phyloP scores from a whole-genome alignment of 1,140 invertebrate species.

The Cherax quadricarinatus region DNA sequence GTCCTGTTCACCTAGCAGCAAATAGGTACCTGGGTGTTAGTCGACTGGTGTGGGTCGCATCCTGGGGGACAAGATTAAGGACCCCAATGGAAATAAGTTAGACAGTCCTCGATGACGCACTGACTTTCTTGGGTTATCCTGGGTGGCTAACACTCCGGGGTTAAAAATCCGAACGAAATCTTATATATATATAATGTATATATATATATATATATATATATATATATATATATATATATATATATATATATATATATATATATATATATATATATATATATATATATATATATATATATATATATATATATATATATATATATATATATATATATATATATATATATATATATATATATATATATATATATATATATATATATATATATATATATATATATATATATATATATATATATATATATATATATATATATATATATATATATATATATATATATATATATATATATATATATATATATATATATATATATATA shows the following conservation, averaged over 20 bases:
- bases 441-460: conserved; percentile 23
- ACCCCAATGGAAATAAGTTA: too few species aligned
- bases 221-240: conserved; percentile 13
- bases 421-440: not conserved
- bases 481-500: not conserved
- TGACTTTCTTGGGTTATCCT: too few species aligned
- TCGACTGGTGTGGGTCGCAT: too few species aligned
- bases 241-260: conserved; percentile 13
- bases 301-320: not conserved
- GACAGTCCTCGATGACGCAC: too few species aligned
- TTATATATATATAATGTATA: too few species aligned
- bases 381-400: conserved; percentile 28
- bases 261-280: conserved; percentile 13
- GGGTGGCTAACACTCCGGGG: too few species aligned
- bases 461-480: conserved; percentile 1
- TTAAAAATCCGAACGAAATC: too few species aligned
- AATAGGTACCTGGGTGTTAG: too few species aligned
- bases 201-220: too few species aligned
- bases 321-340: not conserved
- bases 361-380: conserved; percentile 28
- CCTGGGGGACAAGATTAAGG: too few species aligned
- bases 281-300: not conserved
- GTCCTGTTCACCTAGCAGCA: too few species aligned
- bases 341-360: conserved; percentile 5
- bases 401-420: conserved; percentile 11